These are phyloP conservation scores for Stylophora pistillata DNA, from an alignment of 64 coral and sea anemone species.

Conservation along the genomic window DNA sequence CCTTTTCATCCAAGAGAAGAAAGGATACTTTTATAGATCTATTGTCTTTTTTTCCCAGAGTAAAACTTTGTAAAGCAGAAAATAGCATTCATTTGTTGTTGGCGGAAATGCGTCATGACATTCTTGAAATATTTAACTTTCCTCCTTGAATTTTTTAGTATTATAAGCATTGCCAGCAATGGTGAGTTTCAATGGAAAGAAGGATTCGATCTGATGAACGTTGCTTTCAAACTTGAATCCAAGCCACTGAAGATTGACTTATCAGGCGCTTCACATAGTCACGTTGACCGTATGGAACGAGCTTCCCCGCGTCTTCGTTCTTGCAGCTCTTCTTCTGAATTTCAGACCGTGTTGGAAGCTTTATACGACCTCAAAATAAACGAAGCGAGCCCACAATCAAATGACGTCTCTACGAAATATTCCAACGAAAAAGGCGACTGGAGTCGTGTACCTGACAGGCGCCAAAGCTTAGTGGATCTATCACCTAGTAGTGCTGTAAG, in stretches of 20 bases:
- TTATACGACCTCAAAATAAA: not conserved
- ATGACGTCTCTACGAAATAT: not conserved
- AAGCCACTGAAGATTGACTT: not conserved
- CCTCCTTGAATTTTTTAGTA: not conserved
- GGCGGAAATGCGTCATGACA: not conserved
- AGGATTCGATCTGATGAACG: constrained; percentile 2
- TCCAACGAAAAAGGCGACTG: not conserved
- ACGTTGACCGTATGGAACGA: no score
- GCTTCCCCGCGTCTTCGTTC: not conserved
- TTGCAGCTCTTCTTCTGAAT: not conserved
- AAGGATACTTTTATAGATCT: not conserved
- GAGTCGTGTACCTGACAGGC: not conserved
- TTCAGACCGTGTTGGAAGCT: not conserved
- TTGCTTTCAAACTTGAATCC: not conserved
- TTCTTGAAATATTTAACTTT: not conserved
- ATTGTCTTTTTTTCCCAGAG: not conserved
- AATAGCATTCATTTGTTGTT: not conserved
- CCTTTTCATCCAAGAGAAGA: not conserved
- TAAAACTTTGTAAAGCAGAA: not conserved
- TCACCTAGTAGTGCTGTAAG: not conserved
- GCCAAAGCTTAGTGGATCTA: not conserved
- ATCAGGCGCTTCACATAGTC: not conserved
- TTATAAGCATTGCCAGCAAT: not conserved
- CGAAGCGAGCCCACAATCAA: not conserved
- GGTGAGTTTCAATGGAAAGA: not conserved